Conservation (phyloP, 2,888 invertebrate species). For the Trichopria drosophilae region DNA sequence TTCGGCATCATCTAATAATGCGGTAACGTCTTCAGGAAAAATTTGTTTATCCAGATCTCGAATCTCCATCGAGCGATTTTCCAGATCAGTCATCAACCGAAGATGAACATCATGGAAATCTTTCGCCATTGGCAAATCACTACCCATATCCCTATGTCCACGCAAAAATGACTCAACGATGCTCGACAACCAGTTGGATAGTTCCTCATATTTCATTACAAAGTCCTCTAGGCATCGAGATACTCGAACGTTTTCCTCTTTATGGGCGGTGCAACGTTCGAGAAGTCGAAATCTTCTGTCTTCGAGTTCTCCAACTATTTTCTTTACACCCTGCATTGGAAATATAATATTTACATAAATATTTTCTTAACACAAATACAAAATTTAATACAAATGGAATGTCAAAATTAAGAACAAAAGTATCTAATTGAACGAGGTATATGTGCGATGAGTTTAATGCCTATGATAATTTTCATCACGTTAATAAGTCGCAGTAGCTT, state of each 20-base stretch:
- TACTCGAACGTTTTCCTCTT: slow-evolving; percentile 71
- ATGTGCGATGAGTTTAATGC: too few relatives aligned
- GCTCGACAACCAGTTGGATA: slow-evolving; percentile 74
- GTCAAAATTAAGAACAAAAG: neutral
- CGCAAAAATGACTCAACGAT: slow-evolving; percentile 74
- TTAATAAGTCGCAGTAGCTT: too few relatives aligned
- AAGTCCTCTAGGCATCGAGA: slow-evolving; percentile 71
- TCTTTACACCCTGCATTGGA: slow-evolving; percentile 62
- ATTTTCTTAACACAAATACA: neutral
- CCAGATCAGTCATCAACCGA: slow-evolving; percentile 71
- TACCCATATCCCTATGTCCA: slow-evolving; percentile 76
- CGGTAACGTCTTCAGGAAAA: slow-evolving; percentile 62
- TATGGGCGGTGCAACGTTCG: slow-evolving; percentile 68
- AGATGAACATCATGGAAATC: slow-evolving; percentile 64
- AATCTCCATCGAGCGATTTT: slow-evolving; percentile 69
- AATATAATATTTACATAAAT: neutral
- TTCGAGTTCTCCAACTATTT: slow-evolving; percentile 73
- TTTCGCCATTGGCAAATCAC: slow-evolving; percentile 66
- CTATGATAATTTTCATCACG: too few relatives aligned
- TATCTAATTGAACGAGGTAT: neutral
- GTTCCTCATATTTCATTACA: slow-evolving; percentile 69
- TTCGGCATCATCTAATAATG: slow-evolving; percentile 68
- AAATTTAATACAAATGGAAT: neutral
- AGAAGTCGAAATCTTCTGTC: slow-evolving; percentile 70
- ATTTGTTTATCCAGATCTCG: slow-evolving; percentile 54